A percentile compares a stretch with the other conserved stretches of the same genome.
Evolutionary conservation across 2,888 invertebrate genomes (phyloP).

Genomic region (Noctua comes): DNA sequence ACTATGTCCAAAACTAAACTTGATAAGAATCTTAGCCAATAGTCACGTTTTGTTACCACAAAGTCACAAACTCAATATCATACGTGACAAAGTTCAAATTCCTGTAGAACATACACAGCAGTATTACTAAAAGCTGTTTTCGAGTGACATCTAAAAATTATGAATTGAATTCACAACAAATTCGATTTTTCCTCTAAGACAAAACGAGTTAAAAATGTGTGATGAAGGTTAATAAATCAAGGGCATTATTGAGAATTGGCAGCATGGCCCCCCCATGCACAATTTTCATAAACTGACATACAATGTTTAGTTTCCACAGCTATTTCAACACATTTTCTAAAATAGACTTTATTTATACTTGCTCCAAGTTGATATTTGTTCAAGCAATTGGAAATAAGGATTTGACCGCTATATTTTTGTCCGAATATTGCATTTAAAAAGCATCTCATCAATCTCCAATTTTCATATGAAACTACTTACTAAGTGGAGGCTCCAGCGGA

Average conservation of each 20-base stretch:
- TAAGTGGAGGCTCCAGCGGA: conserved; percentile 95
- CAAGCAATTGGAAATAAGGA: not conserved
- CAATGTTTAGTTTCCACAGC: not conserved
- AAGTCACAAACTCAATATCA: not conserved
- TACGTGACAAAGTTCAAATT: not conserved
- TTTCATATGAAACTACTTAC: conserved; percentile 83
- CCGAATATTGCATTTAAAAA: not conserved
- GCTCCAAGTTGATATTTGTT: not conserved
- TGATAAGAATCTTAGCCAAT: not conserved
- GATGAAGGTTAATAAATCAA: not conserved
- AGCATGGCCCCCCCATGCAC: too few species aligned
- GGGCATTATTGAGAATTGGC: not conserved
- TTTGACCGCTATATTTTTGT: not conserved
- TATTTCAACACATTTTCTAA: not conserved
- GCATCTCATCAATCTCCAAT: not conserved
- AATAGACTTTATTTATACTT: not conserved
- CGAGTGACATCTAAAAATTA: not conserved
- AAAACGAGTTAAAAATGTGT: not conserved
- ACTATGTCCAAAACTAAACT: not conserved
- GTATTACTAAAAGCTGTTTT: not conserved
- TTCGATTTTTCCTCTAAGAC: not conserved
- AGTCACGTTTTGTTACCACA: not conserved
- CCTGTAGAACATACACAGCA: not conserved
- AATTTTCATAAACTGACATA: not conserved
- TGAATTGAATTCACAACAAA: not conserved